Base-by-base conservation (phyloP, 2,113 vertebrate genomes). In the Carettochelys insculpta region DNA sequence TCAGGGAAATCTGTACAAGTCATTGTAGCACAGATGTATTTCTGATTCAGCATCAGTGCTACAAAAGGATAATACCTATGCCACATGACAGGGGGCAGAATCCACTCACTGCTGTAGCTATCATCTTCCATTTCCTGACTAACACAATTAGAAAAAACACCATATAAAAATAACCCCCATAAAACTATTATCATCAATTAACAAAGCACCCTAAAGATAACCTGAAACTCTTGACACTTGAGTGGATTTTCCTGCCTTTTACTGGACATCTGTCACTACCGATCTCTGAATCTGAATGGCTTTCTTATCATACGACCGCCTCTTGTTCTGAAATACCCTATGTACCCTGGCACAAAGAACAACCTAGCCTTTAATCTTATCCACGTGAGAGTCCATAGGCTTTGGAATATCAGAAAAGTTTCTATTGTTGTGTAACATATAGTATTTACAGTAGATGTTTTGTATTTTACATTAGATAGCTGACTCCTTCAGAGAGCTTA, bases 41-140 rank as follows among this genome's bases (percentile, higher is more conserved):
- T 76, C 88, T 56, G 31, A 41, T 94, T 85, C 41, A 71, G 65
- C 65, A 24, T 71, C 65, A 22, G 16, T 19, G 8, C n/a, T 41
- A 41, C 29, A 58, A 13, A 58, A 58, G 56, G 12, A 6, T 29
- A 58, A n/a, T 34, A 65, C 34, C 61, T 68, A 34, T 68, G n/a
- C 34, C 34, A n/a, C 17, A 68, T 38, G 61, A 68, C 61, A 61
- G 58, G 19, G 17, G 34, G n/a, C 61, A 68, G 34, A 68, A 68
- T 38, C 61, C 61, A 68, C 17, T 68, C 61, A 38, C 19, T 68
- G 34, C 34, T 38, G 19, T 68, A n/a, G 61, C 17, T 68, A 68
- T 20, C 93, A 87, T 87, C 53, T 91, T 90, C 22, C 24, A 43
- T 92, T 91, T 94, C 88, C 47, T 89, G 83, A 89, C 87, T 83